These are phyloP conservation scores for Nothobranchius kuhntae DNA, from an alignment of 2,113 vertebrate genomes.

Conservation along the genomic window DNA sequence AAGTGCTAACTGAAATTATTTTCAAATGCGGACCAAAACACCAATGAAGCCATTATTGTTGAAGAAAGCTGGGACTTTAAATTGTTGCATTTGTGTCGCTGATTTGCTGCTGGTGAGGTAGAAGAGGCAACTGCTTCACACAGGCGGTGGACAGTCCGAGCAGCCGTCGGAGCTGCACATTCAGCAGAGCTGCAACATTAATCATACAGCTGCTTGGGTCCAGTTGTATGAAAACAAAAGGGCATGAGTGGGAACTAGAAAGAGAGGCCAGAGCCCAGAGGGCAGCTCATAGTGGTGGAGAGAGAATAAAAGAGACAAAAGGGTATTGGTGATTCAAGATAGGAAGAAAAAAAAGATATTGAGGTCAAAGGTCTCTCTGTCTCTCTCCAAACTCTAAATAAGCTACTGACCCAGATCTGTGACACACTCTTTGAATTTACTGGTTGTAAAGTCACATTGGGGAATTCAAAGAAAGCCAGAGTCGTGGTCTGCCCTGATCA, in stretches of 20 bases:
- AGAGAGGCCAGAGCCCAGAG: conserved; percentile 4
- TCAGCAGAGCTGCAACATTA: conserved; percentile 10
- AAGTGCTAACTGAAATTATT: no score
- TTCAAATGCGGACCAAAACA: no score
- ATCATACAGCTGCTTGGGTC: conserved; percentile 14
- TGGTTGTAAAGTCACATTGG: conserved; percentile 52
- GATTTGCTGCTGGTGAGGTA: no score
- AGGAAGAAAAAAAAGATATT: conserved; percentile 15
- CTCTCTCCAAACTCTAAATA: conserved; percentile 10
- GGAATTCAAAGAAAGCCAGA: conserved; percentile 47
- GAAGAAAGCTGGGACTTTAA: no score
- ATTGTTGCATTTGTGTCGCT: no score
- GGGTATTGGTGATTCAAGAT: conserved; percentile 13
- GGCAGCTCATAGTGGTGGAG: background rate
- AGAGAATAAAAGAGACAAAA: conserved; percentile 4
- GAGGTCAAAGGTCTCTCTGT: conserved; percentile 41
- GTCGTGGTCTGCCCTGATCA: no score
- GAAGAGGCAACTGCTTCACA: conserved; percentile 22
- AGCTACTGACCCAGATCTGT: conserved; percentile 47
- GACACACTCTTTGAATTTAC: conserved; percentile 33
- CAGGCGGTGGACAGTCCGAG: conserved; percentile 14
- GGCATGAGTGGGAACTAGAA: background rate
- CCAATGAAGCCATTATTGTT: no score
- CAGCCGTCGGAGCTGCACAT: background rate
- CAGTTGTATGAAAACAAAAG: conserved; percentile 7